phyloP scores from a whole-genome alignment of 2,888 invertebrate genomes.

The Ernsta delagoae region DNA sequence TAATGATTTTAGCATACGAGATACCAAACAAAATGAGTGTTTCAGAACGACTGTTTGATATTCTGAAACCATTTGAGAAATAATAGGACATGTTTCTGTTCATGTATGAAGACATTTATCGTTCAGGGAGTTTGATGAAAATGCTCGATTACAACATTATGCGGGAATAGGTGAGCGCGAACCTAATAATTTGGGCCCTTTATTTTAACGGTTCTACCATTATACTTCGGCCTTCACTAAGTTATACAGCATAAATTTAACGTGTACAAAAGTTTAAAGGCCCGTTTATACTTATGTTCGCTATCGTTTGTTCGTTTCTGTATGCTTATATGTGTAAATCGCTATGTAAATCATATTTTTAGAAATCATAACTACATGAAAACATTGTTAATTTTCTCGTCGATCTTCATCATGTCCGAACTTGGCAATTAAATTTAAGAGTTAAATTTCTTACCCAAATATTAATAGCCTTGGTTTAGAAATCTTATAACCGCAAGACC shows the following conservation, averaged over 20 bases:
- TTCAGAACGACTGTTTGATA: slow-evolving; percentile 70
- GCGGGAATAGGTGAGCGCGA: slow-evolving; percentile 13
- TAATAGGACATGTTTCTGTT: slow-evolving; percentile 68
- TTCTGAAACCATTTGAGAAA: slow-evolving; percentile 76
- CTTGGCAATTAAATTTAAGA: no score
- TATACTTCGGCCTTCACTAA: slow-evolving; percentile 21
- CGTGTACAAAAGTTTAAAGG: slow-evolving; percentile 6
- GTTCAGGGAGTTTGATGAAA: slow-evolving; percentile 60
- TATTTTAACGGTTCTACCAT: slow-evolving; percentile 22
- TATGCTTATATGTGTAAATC: no score
- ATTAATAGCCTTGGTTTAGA: no score
- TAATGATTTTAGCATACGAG: slow-evolving; percentile 46
- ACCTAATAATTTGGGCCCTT: slow-evolving; percentile 26
- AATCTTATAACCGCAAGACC: no score
- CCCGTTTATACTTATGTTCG: not conserved
- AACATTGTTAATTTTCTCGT: no score
- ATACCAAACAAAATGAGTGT: slow-evolving; percentile 47
- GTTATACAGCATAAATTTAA: slow-evolving; percentile 26
- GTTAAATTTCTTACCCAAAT: no score
- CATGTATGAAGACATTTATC: slow-evolving; percentile 58
- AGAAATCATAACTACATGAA: no score
- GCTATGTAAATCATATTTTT: no score
- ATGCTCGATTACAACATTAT: slow-evolving; percentile 52
- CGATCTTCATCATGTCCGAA: no score
- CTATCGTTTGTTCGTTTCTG: no score